Percentiles rank a stretch among this genome's conserved stretches.
Evolutionary conservation across 2,797 vertebrate species (phyloP).

Genomic region (Melanotaenia trifasciata): DNA sequence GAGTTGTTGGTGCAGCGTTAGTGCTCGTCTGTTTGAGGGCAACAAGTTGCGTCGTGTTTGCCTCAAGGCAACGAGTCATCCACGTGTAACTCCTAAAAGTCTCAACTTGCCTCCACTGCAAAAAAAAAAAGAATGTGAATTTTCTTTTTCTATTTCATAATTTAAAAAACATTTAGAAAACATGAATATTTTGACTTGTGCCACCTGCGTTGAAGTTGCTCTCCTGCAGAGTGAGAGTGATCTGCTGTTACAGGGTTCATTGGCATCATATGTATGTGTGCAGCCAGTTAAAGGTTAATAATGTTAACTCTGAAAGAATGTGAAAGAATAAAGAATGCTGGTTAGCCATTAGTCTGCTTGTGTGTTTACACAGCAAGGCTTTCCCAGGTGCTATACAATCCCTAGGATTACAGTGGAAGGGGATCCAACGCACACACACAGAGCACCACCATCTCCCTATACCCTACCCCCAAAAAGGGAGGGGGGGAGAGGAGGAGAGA

Average conservation of each 20-base stretch:
- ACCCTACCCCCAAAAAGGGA: conserved; percentile 16
- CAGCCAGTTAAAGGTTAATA: conserved; percentile 58
- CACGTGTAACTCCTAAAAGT: conserved; percentile 65
- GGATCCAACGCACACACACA: conserved; percentile 40
- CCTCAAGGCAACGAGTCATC: conserved; percentile 62
- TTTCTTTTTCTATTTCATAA: conserved; percentile 9
- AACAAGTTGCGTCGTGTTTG: conserved; percentile 72
- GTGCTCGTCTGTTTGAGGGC: conserved; percentile 48
- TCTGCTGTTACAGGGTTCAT: conserved; percentile 10
- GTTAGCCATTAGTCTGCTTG: conserved; percentile 66
- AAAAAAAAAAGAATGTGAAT: not conserved
- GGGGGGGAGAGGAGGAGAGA: conserved; percentile 50
- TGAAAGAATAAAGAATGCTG: conserved; percentile 68
- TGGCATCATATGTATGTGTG: conserved; percentile 23
- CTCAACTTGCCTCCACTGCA: conserved; percentile 57
- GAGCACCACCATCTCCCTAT: conserved; percentile 41
- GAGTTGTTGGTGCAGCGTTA: conserved; percentile 38
- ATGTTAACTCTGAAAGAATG: conserved; percentile 44
- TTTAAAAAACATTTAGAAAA: not conserved
- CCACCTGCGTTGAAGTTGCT: not conserved
- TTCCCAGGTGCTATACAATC: conserved; percentile 80
- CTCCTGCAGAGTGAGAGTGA: not conserved
- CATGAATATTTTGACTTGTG: not conserved
- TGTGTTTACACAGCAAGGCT: conserved; percentile 79
- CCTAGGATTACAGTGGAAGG: conserved; percentile 73